These are phyloP conservation scores for Mamestra brassicae DNA, from an alignment of 2,888 invertebrate species.

Conservation along the genomic window DNA sequence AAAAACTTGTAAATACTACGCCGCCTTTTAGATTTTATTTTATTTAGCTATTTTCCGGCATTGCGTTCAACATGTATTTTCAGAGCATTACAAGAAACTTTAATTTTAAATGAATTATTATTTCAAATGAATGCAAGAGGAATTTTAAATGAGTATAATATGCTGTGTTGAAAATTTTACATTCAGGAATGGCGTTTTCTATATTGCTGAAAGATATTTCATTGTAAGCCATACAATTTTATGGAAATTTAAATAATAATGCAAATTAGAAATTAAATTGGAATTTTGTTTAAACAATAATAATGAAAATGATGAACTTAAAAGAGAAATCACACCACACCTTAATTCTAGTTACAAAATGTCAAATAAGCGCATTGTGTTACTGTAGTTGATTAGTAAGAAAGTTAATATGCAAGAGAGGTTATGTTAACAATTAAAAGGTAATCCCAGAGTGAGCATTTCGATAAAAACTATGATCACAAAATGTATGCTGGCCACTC, in stretches of 20 bases:
- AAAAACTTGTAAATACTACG: not conserved
- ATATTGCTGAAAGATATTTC: not conserved
- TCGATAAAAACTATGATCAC: constrained; percentile 37
- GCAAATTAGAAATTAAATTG: constrained; percentile 30
- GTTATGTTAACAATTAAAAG: constrained; percentile 60
- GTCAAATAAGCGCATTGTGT: constrained; percentile 76
- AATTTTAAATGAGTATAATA: not conserved
- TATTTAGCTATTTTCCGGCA: constrained; percentile 29
- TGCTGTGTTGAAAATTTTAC: constrained; percentile 35
- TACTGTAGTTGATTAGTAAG: constrained; percentile 51
- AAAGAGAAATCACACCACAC: constrained; percentile 87
- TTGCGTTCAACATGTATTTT: constrained; percentile 32
- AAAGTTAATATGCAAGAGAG: constrained; percentile 48
- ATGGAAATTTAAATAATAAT: constrained; percentile 25
- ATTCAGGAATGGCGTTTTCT: constrained; percentile 26
- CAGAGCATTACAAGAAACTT: constrained; percentile 1
- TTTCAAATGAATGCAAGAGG: not conserved
- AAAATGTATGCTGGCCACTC: constrained; percentile 44
- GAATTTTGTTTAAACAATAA: constrained; percentile 31
- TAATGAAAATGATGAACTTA: constrained; percentile 60
- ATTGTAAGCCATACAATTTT: constrained; percentile 16
- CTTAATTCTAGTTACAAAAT: constrained; percentile 87
- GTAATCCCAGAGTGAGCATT: constrained; percentile 52
- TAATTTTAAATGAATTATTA: constrained; percentile 2
- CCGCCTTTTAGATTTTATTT: constrained; percentile 16